These are phyloP conservation scores for Atrina japonica DNA, from an alignment of 2,888 invertebrate genomes.

Conservation along the genomic window DNA sequence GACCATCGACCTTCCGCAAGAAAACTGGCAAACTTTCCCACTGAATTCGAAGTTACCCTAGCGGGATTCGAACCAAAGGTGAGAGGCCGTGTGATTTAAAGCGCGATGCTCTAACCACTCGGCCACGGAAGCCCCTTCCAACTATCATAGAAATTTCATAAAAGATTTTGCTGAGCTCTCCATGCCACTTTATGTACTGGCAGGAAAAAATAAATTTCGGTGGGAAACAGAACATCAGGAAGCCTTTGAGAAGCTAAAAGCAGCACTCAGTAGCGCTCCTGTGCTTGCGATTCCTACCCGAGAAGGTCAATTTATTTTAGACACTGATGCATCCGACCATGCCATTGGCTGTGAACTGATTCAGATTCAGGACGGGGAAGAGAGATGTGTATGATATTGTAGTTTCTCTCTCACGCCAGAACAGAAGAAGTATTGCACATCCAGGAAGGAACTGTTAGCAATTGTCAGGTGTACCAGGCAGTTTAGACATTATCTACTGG, in stretches of 20 bases:
- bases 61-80: no score
- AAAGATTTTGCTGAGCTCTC: conserved; percentile 43
- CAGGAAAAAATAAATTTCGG: conserved; percentile 34
- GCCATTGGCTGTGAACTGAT: conserved; percentile 37
- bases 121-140: no score
- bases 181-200: conserved; percentile 34
- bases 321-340: conserved; percentile 41
- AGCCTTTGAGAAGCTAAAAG: conserved; percentile 27
- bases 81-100: no score
- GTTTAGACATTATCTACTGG: conserved; percentile 26
- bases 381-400: conserved; percentile 32
- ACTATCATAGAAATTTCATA: conserved; percentile 39
- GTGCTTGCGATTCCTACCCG: conserved; percentile 37
- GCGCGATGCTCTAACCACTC: no score
- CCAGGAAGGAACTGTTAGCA: neutral
- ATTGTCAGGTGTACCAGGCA: neutral
- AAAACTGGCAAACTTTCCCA: no score
- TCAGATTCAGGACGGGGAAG: conserved; percentile 39
- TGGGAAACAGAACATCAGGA: conserved; percentile 30
- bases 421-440: conserved; percentile 7
- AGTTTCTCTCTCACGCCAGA: conserved; percentile 29
- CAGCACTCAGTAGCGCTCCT: conserved; percentile 23
- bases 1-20: no score
- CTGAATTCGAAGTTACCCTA: no score
- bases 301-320: conserved; percentile 25